Evolutionary conservation across 2,113 vertebrate species (phyloP).

Genomic region (Mastomys coucha): DNA sequence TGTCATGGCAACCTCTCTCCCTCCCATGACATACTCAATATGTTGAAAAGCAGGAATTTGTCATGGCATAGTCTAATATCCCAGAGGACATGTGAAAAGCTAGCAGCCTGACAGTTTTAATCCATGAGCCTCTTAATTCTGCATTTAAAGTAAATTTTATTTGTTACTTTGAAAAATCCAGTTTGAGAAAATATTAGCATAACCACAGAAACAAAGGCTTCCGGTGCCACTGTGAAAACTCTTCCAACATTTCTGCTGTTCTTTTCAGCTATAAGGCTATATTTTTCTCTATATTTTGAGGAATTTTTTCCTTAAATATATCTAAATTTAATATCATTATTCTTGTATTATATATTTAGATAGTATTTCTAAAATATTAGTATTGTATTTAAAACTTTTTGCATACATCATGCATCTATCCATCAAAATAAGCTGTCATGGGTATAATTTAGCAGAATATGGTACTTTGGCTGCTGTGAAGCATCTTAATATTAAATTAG

Average conservation of each 20-base stretch:
- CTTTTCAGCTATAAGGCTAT: not conserved
- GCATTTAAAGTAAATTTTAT: not conserved
- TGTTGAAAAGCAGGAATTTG: slow-evolving; percentile 55
- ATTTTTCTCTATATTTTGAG: not conserved
- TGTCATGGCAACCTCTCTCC: slow-evolving; percentile 53
- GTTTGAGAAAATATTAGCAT: not conserved
- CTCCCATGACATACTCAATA: not conserved
- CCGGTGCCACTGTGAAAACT: not conserved
- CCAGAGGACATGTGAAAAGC: not conserved
- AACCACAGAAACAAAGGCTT: not conserved
- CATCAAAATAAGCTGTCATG: slow-evolving; percentile 3
- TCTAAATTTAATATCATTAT: slow-evolving; percentile 7
- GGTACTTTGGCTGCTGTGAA: slow-evolving; percentile 22
- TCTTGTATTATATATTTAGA: not conserved
- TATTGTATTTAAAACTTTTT: slow-evolving; percentile 45
- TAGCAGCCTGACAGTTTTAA: slow-evolving; percentile 16
- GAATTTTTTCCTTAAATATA: not conserved
- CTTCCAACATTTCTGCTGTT: not conserved
- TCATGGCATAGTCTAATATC: not conserved
- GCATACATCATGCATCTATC: not conserved
- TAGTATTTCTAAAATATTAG: slow-evolving; percentile 22
- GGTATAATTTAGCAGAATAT: slow-evolving; percentile 36
- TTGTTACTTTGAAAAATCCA: not conserved
- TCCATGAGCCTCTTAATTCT: not conserved
- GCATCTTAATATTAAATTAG: slow-evolving; percentile 30